Percentiles rank a stretch among this genome's conserved stretches.
Conservation (phyloP, 2,888 invertebrate genomes). For the Drosophila kambysellisi region DNA sequence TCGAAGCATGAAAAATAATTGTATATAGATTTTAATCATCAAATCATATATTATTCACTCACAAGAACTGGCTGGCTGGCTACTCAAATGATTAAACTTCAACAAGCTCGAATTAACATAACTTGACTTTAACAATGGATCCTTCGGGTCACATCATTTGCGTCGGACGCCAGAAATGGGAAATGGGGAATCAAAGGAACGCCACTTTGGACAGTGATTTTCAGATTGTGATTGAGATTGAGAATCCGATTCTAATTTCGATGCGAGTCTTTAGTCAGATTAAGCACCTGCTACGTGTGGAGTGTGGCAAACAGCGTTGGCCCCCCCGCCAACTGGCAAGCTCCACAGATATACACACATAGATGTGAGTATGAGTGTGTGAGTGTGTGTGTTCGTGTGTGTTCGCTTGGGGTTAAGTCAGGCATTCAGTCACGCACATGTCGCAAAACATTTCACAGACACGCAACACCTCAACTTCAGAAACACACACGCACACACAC, state of each 20-base stretch:
- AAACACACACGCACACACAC: constrained; percentile 5
- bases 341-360: not conserved
- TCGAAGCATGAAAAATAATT: not conserved
- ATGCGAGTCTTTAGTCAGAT: constrained; percentile 56
- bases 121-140: not conserved
- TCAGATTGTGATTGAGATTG: constrained; percentile 31
- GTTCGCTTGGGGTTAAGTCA: constrained; percentile 31
- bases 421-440: constrained; percentile 74
- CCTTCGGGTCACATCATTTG: not conserved
- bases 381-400: constrained; percentile 5
- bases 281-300: constrained; percentile 55
- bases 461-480: constrained; percentile 66
- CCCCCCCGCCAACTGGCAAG: not conserved
- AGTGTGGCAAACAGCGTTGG: constrained; percentile 24
- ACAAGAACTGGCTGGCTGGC: not conserved
- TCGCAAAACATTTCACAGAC: constrained; percentile 69
- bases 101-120: not conserved
- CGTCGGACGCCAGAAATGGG: not conserved
- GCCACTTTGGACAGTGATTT: constrained; percentile 30
- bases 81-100: not conserved
- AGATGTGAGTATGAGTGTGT: not conserved
- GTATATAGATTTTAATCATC: not conserved
- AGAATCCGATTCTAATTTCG: constrained; percentile 49
- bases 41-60: not conserved
- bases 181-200: constrained; percentile 27